Conservation (phyloP, 2,113 vertebrate species). For the Trematomus loennbergii region DNA sequence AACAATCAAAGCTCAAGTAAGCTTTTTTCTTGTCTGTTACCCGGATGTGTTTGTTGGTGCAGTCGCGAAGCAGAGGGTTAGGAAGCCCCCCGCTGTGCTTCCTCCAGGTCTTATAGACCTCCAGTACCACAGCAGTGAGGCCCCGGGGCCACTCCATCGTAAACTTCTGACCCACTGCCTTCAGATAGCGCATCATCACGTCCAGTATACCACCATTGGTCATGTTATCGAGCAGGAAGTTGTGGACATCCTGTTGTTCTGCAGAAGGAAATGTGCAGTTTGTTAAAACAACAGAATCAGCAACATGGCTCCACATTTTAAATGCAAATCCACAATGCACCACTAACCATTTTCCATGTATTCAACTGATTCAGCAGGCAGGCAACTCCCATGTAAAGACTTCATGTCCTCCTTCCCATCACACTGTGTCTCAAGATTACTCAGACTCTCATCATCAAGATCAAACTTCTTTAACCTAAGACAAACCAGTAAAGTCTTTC, state of each 20-base stretch:
- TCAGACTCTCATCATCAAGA: slow-evolving; percentile 92
- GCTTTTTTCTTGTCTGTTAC: slow-evolving; percentile 72
- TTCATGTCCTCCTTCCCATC: slow-evolving; percentile 88
- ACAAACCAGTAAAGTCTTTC: slow-evolving; percentile 6
- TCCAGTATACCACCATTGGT: slow-evolving; percentile 94
- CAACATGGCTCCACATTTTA: background rate
- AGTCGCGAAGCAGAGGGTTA: slow-evolving; percentile 93
- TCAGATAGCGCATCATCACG: slow-evolving; percentile 94
- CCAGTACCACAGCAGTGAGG: slow-evolving; percentile 89
- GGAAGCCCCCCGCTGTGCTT: slow-evolving; percentile 93
- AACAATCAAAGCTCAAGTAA: too few relatives aligned
- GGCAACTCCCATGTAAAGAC: slow-evolving; percentile 80
- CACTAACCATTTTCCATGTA: slow-evolving; percentile 92
- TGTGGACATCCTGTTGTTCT: slow-evolving; percentile 95
- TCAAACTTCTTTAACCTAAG: slow-evolving; percentile 92
- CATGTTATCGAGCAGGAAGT: slow-evolving; percentile 90
- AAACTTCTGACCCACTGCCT: slow-evolving; percentile 92
- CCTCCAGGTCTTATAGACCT: slow-evolving; percentile 92
- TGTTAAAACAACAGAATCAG: background rate
- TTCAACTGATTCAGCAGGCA: slow-evolving; percentile 86
- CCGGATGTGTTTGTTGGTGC: slow-evolving; percentile 90
- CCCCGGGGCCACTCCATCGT: slow-evolving; percentile 92
- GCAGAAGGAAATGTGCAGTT: background rate
- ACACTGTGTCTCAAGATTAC: slow-evolving; percentile 89
- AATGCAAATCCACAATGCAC: background rate